Evolutionary conservation across 2,797 vertebrate species (phyloP), one percentile per base, ranked within the genome.

Genomic region (Semaprochilodus insignis): DNA sequence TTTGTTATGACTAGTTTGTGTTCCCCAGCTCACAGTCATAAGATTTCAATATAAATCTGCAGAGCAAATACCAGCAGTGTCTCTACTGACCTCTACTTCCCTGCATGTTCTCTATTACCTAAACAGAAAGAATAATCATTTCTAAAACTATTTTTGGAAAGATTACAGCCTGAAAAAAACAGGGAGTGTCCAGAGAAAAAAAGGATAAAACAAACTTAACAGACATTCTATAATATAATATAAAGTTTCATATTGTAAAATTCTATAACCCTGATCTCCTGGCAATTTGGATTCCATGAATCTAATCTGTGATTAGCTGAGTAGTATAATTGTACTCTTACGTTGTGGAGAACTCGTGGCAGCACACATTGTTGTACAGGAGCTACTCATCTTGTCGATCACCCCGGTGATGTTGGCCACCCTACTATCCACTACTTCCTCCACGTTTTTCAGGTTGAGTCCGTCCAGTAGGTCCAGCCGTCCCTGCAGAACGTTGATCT

Each of bases 371-470:
- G 90, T 94, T 60, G 91, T 95, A 88, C 98, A 99, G 85, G 92
- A 96, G 86, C 94, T 93, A 88, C 95, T 96, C 87, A 97, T 91
- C 78, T 90, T 97, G 81, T 96, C 96, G 87, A 98, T 91, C 54
- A 90, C 92, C 31, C 91, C 93, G 0, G 95, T 97, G 90, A 99
- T 91, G 90, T 98, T 98, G 86, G 96, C 95, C 86, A 99, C 95
- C 85, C 94, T 96, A 82, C 88, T 93, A 85, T 97, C 95, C 73
- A 98, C 93, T 15, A 97, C 96, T 74, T 91, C 94, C 89, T 97
- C 94, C 67, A 98, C 92, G 2, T 95, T 97, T 90, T 97, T 95
- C 92, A 96, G 95, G 85, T 96, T 97, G 79, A 97, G 83, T 25
- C 96, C 95, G 52, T 90, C 96, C 75, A 98, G 91, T 87, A 92